A percentile compares a stretch with the other conserved stretches of the same genome.
These are phyloP conservation scores for Rhamnusium bicolor DNA, from an alignment of 2,888 invertebrate genomes.

Conservation along the genomic window DNA sequence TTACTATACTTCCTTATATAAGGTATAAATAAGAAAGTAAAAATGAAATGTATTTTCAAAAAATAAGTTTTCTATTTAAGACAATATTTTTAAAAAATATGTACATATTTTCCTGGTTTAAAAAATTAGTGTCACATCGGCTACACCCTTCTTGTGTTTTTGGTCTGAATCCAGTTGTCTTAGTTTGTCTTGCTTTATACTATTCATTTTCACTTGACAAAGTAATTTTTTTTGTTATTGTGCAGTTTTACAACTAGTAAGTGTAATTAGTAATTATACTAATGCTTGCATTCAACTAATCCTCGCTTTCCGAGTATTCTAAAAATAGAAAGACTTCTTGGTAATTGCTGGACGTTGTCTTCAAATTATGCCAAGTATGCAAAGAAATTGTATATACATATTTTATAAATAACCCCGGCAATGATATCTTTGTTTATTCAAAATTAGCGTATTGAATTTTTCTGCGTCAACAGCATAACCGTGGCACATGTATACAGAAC, in stretches of 20 bases:
- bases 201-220: too few relatives aligned
- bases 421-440: neutral
- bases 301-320: neutral
- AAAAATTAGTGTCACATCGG: too few relatives aligned
- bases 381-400: slow-evolving; percentile 1
- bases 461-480: neutral
- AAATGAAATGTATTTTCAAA: too few relatives aligned
- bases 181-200: too few relatives aligned
- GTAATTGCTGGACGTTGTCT: neutral
- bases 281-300: neutral
- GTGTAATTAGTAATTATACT: neutral
- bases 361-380: slow-evolving; percentile 10
- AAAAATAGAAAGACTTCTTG: slow-evolving; percentile 12
- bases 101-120: too few relatives aligned
- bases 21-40: too few relatives aligned
- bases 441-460: neutral
- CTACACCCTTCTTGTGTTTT: too few relatives aligned
- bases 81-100: too few relatives aligned
- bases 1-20: too few relatives aligned
- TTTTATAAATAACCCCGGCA: slow-evolving; percentile 12
- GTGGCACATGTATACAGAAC: neutral
- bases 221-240: neutral
- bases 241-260: neutral
- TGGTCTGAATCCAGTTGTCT: too few relatives aligned
- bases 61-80: too few relatives aligned